Evolutionary conservation across 53 echinoderm and acorn worm species (phyloP), one percentile per base, ranked within the genome.

Genomic region (Echinarachnius parma): DNA sequence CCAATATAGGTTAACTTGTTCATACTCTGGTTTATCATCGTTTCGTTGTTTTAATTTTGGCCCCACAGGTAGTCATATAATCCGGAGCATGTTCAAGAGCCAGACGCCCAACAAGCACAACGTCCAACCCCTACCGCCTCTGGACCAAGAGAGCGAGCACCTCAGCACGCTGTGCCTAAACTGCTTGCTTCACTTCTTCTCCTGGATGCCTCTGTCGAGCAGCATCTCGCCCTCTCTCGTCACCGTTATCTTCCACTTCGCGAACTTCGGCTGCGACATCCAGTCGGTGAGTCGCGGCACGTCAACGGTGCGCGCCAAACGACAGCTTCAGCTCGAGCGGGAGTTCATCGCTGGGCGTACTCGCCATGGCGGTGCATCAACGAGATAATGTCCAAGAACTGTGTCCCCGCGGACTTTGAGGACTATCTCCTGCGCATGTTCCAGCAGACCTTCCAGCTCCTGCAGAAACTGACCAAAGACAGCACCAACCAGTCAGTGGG

Each of bases 91-190:
- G 91, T 98, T 98, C 83, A 87, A 92, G 75, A 34, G 88, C 0
- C 61, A 84, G 30, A 77, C 85, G 0, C 77, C 77, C 56, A 98
- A 81, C 76, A 98, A 98, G 50, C 91, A 88, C 77, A 98, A 98
- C 66, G 58, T 98, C 32, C 85, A 75, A 49, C 98, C 98, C 4
- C 88, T 98, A 1, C 98, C 98, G 2, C 98, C 98, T 4, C 63
- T 98, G 44, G 98, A 98, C 78, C 91, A 92, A 31, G 98, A 98
- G 54, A 98, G 98, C 24, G 98, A 98, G 77, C 92, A 91, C n/a
- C 78, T 98, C 34, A 98, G 91, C 31, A 82, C 79, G 5, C 62
- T 98, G 28, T 92, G 91, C 56, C 88, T 98, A 3, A 69, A 88
- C 58, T 98, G 98, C 56, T 81, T 98, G 25, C 72, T 79, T 29